These are phyloP conservation scores for Patella ulyssiponensis DNA, from an alignment of 2,888 invertebrate genomes.

Conservation along the genomic window DNA sequence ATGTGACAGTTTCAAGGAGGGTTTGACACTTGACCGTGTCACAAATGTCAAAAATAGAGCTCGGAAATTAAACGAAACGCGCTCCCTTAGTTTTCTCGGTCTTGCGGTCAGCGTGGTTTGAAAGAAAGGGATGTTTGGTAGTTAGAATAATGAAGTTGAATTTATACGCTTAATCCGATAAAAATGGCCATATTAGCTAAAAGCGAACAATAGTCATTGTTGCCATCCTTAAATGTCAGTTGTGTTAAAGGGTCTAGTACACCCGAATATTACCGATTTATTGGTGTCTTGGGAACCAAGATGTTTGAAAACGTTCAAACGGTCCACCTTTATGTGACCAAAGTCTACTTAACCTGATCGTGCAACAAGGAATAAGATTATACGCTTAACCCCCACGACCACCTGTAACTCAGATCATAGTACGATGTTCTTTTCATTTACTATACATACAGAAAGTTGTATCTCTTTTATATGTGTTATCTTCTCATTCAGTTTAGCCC, in stretches of 20 bases:
- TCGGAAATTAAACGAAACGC: slow-evolving; percentile 3
- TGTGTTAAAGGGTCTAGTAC: no score
- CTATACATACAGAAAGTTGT: no score
- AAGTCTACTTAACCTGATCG: no score
- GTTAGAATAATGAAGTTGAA: slow-evolving; percentile 3
- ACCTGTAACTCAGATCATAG: no score
- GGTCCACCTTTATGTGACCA: no score
- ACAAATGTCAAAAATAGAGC: slow-evolving; percentile 8
- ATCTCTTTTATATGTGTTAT: no score
- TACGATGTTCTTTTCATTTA: no score
- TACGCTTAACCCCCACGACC: no score
- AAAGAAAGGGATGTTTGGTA: slow-evolving; percentile 3
- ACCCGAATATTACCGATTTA: no score
- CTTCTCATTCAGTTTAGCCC: not conserved
- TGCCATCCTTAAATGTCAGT: not conserved
- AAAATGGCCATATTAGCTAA: slow-evolving; percentile 9
- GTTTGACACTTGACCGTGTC: slow-evolving; percentile 11
- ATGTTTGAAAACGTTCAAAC: no score
- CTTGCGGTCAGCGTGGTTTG: not conserved
- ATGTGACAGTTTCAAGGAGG: slow-evolving; percentile 3
- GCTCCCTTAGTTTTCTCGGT: not conserved
- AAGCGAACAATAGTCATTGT: slow-evolving; percentile 3
- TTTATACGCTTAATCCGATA: slow-evolving; percentile 5
- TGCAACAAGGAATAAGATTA: no score
- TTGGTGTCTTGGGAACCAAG: no score